Conservation (phyloP, 2,888 invertebrate genomes). For the Rhabditoides inermis region DNA sequence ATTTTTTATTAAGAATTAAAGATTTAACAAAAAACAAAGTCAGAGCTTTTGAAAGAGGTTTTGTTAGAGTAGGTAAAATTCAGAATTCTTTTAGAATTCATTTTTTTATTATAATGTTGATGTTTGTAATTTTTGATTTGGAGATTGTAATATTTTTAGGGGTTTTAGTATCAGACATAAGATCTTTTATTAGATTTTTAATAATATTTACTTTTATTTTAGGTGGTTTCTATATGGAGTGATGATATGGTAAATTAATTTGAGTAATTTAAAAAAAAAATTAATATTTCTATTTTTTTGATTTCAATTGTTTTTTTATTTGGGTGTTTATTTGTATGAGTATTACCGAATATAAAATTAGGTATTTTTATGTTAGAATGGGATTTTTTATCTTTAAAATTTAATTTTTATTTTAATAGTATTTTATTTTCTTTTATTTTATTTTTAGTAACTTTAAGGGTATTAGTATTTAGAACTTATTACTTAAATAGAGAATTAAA, state of each 20-base stretch:
- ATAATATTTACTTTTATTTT: slow-evolving; percentile 32
- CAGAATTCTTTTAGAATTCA: slow-evolving; percentile 36
- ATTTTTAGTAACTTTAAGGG: slow-evolving; percentile 29
- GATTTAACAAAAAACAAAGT: slow-evolving; percentile 22
- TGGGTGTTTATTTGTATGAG: slow-evolving; percentile 12
- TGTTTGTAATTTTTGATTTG: slow-evolving; percentile 34
- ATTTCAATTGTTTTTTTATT: slow-evolving; percentile 24
- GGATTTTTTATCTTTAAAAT: slow-evolving; percentile 30
- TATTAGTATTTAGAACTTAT: slow-evolving; percentile 31
- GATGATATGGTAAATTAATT: slow-evolving; percentile 35
- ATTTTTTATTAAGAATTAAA: slow-evolving; percentile 30
- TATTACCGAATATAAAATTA: slow-evolving; percentile 55
- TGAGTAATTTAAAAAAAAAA: slow-evolving; percentile 37
- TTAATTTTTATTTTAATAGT: slow-evolving; percentile 37
- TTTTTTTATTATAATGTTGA: slow-evolving; percentile 35
- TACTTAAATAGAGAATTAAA: slow-evolving; percentile 30
- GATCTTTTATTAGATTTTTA: slow-evolving; percentile 24
- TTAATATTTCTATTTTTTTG: slow-evolving; percentile 37
- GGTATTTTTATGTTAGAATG: slow-evolving; percentile 57
- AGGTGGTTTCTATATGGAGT: slow-evolving; percentile 36
- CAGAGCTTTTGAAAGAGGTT: slow-evolving; percentile 30
- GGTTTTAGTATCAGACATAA: slow-evolving; percentile 25
- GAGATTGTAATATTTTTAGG: slow-evolving; percentile 34
- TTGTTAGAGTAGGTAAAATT: slow-evolving; percentile 31
- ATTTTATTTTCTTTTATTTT: slow-evolving; percentile 38